Percentiles rank a stretch among this genome's conserved stretches.
These are phyloP conservation scores for Catharus bicknelli DNA, from an alignment of 2,113 vertebrate genomes.

Conservation along the genomic window DNA sequence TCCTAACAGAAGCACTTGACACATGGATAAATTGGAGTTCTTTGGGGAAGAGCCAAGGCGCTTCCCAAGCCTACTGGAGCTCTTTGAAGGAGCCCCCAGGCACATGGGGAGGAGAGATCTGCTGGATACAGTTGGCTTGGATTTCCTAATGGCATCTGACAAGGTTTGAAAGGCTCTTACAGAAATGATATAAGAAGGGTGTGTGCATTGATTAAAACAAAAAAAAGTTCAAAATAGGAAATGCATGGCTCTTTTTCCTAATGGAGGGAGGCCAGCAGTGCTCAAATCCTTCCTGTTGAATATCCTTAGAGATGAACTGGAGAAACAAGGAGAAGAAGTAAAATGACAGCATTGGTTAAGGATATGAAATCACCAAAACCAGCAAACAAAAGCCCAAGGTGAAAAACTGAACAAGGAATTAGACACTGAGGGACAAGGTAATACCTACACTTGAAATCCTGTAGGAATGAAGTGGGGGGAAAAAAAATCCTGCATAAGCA, in stretches of 20 bases:
- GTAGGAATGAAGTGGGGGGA: neutral
- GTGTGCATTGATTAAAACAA: neutral
- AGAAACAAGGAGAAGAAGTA: neutral
- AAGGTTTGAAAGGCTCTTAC: neutral
- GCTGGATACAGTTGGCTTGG: neutral
- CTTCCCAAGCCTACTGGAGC: constrained; percentile 12
- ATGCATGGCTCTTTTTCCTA: neutral
- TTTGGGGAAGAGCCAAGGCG: constrained; percentile 38
- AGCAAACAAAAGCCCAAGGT: neutral
- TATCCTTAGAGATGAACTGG: neutral
- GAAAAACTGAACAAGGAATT: neutral
- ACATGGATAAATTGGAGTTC: neutral
- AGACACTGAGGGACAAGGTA: accelerated
- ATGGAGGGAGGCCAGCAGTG: neutral
- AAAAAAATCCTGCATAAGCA: neutral
- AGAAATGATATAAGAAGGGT: neutral
- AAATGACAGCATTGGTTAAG: neutral
- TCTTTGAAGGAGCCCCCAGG: constrained; percentile 31
- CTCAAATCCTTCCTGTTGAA: neutral
- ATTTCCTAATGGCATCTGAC: neutral
- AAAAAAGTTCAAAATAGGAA: neutral
- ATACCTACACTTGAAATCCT: neutral
- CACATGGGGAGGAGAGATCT: neutral
- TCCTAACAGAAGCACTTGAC: constrained; percentile 24
- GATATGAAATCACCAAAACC: neutral